Evolutionary conservation across 2,797 vertebrate genomes (phyloP).

Genomic region (Channa striata): DNA sequence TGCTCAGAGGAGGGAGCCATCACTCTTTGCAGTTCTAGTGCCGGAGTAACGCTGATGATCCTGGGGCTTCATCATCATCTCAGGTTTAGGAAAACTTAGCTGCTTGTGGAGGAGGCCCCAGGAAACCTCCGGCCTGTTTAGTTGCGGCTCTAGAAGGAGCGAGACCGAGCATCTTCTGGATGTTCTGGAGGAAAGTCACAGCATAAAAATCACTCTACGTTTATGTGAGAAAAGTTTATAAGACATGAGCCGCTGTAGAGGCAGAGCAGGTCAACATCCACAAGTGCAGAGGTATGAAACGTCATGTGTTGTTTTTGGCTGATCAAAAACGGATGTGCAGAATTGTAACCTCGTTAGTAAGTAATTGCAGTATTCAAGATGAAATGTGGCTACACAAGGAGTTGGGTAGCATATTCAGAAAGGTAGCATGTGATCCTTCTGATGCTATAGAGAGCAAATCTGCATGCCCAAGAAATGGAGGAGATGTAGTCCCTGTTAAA

Average conservation of each 20-base stretch:
- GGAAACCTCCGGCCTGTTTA: slow-evolving; percentile 97
- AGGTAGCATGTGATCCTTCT: no score
- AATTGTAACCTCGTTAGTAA: no score
- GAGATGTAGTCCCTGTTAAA: no score
- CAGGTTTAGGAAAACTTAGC: slow-evolving; percentile 93
- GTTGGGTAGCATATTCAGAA: no score
- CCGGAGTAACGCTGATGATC: not conserved
- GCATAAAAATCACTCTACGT: not conserved
- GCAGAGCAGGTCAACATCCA: not conserved
- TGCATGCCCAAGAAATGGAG: no score
- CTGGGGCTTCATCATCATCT: not conserved
- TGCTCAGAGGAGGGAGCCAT: not conserved
- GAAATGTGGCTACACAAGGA: no score
- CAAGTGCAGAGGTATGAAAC: no score
- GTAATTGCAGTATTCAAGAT: no score
- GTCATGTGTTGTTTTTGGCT: no score
- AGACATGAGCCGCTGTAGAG: not conserved
- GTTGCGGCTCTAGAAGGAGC: slow-evolving; percentile 97
- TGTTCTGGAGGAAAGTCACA: slow-evolving; percentile 86
- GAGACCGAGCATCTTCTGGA: slow-evolving; percentile 98
- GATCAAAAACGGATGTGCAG: no score
- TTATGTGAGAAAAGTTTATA: not conserved
- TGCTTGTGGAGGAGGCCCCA: slow-evolving; percentile 96
- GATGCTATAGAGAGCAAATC: no score
- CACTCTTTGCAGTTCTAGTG: not conserved